These are phyloP conservation scores for Corythaeola cristata DNA, from an alignment of 2,113 vertebrate species.

Conservation along the genomic window DNA sequence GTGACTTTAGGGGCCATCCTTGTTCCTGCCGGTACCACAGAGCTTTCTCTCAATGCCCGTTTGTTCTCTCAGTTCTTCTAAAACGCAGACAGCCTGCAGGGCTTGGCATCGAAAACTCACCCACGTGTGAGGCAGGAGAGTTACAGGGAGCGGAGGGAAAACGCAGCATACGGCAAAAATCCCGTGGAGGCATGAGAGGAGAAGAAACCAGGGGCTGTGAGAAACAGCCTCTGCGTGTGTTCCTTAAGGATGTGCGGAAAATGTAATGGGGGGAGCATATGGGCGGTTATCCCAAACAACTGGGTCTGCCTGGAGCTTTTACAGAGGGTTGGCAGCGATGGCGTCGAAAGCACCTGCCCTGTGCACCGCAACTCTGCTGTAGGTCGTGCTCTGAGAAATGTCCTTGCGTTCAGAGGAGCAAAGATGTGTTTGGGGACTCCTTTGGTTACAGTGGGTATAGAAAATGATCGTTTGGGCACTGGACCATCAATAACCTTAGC, in stretches of 20 bases:
- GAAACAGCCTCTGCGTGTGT: fast-evolving
- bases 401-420: background rate
- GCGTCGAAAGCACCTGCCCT: background rate
- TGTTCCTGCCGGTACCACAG: background rate
- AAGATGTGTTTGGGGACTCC: background rate
- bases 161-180: background rate
- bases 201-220: background rate
- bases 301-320: fast-evolving
- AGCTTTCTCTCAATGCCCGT: background rate
- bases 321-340: fast-evolving
- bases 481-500: background rate
- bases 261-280: fast-evolving
- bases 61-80: background rate
- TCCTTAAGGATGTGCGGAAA: background rate
- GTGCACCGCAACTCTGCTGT: background rate
- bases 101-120: background rate
- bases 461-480: fast-evolving
- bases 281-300: background rate
- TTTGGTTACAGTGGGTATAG: background rate
- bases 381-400: background rate
- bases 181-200: background rate
- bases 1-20: background rate
- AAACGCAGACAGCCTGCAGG: background rate
- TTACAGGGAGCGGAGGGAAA: background rate
- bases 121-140: background rate